These are phyloP conservation scores for Nasonia giraulti DNA, from an alignment of 1,140 invertebrate genomes.

Conservation along the genomic window DNA sequence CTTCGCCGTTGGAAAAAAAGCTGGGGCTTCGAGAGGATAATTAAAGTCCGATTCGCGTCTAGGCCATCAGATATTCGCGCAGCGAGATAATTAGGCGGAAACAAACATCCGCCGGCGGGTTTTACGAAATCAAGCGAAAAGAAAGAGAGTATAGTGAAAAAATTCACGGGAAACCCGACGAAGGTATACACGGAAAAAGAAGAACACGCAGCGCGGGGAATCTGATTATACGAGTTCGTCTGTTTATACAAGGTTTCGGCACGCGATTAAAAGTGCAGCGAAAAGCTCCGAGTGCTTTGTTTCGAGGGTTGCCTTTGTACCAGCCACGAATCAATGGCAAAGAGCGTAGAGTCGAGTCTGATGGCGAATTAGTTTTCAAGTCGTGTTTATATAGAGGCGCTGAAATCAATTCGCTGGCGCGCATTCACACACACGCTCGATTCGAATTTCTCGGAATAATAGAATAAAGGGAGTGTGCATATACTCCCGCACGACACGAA, in stretches of 20 bases:
- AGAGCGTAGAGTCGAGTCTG: neutral
- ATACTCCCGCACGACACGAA: neutral
- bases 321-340: neutral
- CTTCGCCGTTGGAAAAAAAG: neutral
- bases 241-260: slow-evolving; percentile 27
- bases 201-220: neutral
- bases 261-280: neutral
- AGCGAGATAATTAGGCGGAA: neutral
- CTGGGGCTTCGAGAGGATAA: neutral
- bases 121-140: neutral
- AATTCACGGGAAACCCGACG: neutral
- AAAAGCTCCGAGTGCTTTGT: neutral
- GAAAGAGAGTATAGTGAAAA: neutral
- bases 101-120: neutral
- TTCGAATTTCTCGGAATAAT: neutral
- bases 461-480: too few species aligned
- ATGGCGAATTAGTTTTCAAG: neutral
- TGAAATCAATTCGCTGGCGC: neutral
- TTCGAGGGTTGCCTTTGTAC: neutral
- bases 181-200: neutral
- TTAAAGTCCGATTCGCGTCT: neutral
- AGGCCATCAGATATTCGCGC: neutral
- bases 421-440: neutral
- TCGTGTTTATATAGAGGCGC: neutral
- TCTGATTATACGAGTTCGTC: slow-evolving; percentile 32